phyloP scores from a whole-genome alignment of 2,113 vertebrate genomes.

The Oncorhynchus keta region DNA sequence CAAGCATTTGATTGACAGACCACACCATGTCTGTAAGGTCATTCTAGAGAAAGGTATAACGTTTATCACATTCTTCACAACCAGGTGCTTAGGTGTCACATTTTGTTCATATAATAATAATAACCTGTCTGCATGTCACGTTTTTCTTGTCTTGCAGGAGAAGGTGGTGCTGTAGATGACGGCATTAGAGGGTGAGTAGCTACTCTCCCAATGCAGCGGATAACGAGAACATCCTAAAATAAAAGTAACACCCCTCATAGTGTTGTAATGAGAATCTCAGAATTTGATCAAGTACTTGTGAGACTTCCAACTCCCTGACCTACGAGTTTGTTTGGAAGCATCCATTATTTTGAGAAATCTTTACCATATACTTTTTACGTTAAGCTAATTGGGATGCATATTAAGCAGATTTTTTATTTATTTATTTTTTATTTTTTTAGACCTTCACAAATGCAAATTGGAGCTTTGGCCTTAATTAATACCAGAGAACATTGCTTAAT shows the following conservation, averaged over 20 bases:
- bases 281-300: slow-evolving; percentile 45
- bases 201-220: slow-evolving; percentile 4
- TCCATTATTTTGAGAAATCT: slow-evolving; percentile 38
- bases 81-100: neutral
- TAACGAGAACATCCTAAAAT: slow-evolving; percentile 28
- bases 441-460: slow-evolving; percentile 36
- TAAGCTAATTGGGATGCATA: slow-evolving; percentile 43
- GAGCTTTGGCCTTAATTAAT: slow-evolving; percentile 37
- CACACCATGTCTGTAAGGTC: slow-evolving; percentile 86
- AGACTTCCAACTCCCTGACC: slow-evolving; percentile 43
- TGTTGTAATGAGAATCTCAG: neutral
- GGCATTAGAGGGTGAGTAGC: neutral
- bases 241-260: slow-evolving; percentile 28
- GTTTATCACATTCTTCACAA: neutral
- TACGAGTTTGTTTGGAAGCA: slow-evolving; percentile 26
- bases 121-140: slow-evolving; percentile 25
- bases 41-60: slow-evolving; percentile 82
- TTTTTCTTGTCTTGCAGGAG: neutral
- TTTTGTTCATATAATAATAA: neutral
- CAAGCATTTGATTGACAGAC: slow-evolving; percentile 82
- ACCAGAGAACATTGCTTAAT: slow-evolving; percentile 30
- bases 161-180: neutral
- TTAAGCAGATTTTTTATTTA: slow-evolving; percentile 28
- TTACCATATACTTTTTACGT: slow-evolving; percentile 24
- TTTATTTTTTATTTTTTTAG: neutral